These are phyloP conservation scores for Xiphias gladius DNA, from an alignment of 2,113 vertebrate species.

Conservation along the genomic window DNA sequence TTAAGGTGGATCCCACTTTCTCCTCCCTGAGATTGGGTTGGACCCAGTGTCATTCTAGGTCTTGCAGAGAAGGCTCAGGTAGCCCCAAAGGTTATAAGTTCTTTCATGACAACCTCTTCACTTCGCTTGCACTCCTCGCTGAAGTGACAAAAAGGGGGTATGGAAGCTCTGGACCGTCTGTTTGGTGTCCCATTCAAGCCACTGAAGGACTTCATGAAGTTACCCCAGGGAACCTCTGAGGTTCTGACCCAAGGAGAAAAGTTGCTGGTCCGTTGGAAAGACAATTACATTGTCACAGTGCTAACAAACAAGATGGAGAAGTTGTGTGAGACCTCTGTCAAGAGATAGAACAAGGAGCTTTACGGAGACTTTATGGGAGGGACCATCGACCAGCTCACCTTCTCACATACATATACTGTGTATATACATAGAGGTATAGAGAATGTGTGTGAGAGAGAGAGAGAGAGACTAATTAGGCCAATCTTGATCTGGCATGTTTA, in stretches of 20 bases:
- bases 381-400: not conserved
- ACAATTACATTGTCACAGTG: not conserved
- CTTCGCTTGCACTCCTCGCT: not conserved
- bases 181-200: conserved; percentile 4
- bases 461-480: too few species aligned
- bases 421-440: too few species aligned
- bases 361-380: not conserved
- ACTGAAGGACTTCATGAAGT: not conserved
- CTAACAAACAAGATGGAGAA: not conserved
- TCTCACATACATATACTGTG: too few species aligned
- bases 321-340: too few species aligned
- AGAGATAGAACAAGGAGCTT: not conserved
- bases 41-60: not conserved
- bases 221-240: conserved; percentile 1
- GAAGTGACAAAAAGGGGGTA: not conserved
- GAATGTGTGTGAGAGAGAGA: too few species aligned
- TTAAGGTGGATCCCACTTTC: not conserved
- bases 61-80: not conserved
- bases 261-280: not conserved
- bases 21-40: conserved; percentile 9
- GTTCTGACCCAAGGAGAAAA: not conserved
- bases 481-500: conserved; percentile 24
- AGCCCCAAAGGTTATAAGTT: conserved; percentile 1
- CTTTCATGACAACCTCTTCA: conserved; percentile 4
- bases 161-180: not conserved